A percentile compares a stretch with the other conserved stretches of the same genome.
Evolutionary conservation across 2,888 invertebrate genomes (phyloP).

Genomic region (Zygogramma bicolorata): DNA sequence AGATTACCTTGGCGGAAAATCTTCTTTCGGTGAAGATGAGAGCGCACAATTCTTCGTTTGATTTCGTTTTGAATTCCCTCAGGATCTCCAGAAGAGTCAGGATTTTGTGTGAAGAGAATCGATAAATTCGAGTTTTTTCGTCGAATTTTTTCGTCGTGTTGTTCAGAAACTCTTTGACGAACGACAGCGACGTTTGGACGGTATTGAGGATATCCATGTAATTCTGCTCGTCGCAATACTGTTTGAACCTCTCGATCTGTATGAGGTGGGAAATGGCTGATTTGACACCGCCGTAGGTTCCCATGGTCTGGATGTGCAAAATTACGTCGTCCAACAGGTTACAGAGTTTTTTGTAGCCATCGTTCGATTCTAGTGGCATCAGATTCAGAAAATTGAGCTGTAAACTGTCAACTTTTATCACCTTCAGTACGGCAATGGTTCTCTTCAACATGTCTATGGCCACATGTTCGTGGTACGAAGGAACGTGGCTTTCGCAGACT

Average conservation of each 20-base stretch:
- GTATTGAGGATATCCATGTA: constrained; percentile 55
- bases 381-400: constrained; percentile 44
- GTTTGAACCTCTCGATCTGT: constrained; percentile 70
- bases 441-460: constrained; percentile 43
- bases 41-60: constrained; percentile 71
- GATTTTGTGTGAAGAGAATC: constrained; percentile 74
- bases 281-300: constrained; percentile 73
- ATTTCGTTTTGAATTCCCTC: constrained; percentile 68
- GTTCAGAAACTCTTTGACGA: constrained; percentile 70
- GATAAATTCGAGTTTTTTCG: constrained; percentile 68
- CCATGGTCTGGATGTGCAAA: constrained; percentile 62
- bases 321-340: constrained; percentile 57
- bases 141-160: constrained; percentile 66
- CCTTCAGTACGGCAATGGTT: constrained; percentile 33
- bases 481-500: constrained; percentile 47
- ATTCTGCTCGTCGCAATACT: constrained; percentile 48
- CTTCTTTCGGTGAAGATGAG: constrained; percentile 81
- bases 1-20: constrained; percentile 82
- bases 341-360: constrained; percentile 52
- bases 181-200: constrained; percentile 64
- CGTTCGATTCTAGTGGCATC: constrained; percentile 52
- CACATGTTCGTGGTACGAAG: constrained; percentile 28
- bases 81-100: constrained; percentile 73
- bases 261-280: constrained; percentile 73
- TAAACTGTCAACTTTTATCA: constrained; percentile 47